Evolutionary conservation across 2,888 invertebrate species (phyloP), one percentile per base, ranked within the genome.

Genomic region (Euzetes globulus): DNA sequence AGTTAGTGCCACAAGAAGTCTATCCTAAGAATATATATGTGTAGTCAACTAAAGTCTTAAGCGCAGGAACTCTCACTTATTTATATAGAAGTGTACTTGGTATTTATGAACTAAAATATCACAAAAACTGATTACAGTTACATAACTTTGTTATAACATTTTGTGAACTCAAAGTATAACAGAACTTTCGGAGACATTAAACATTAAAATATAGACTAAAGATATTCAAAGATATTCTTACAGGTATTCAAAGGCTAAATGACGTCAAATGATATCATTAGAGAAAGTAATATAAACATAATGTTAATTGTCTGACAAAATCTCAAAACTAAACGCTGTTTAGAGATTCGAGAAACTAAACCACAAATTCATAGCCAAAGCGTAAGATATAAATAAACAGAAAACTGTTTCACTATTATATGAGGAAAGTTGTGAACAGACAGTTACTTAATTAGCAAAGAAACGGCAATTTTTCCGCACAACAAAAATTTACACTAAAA

Each of bases 71-170:
- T 33, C 33, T 33, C 33, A 33, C 33, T 33, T 33, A 33, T 6
- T n/a, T 33, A 33, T 33, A 52, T 52, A n/a, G 19, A 52, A 52
- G 6, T n/a, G 6, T n/a, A 52, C 3, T 47, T 52, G 17, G 6
- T n/a, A 52, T 17, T 47, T 52, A 7, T n/a, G 22, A 27, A n/a
- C 60, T 60, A 60, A 60, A 27, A 60, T 60, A 60, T 60, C 60
- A 60, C 60, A 60, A 60, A 52, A 52, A 3, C 22, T 17, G 19
- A 58, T 58, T 58, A 58, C 19, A 58, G 4, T 65, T 65, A 37
- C 19, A n/a, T n/a, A 7, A 52, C 7, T 52, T 19, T 19, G 19
- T n/a, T 52, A n/a, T n/a, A n/a, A 52, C n/a, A n/a, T 52, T n/a
- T n/a, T 37, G 29, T 65, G 29, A 63, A 63, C 29, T 63, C 63